These are phyloP conservation scores for Troides helena DNA, from an alignment of 2,888 invertebrate species.

Conservation along the genomic window DNA sequence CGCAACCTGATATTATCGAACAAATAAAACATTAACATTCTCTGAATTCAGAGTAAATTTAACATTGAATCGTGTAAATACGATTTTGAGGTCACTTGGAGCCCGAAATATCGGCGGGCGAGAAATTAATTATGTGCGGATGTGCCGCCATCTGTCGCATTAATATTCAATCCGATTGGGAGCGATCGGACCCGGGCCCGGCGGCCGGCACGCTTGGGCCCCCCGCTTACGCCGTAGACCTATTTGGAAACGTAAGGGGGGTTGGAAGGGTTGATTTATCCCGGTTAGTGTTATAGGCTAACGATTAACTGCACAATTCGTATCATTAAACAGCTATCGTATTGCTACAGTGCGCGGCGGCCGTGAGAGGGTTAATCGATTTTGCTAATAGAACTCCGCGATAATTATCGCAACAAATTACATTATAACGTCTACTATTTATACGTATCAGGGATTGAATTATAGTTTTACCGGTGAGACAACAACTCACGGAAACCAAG, in stretches of 20 bases:
- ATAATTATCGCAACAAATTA: too few species aligned
- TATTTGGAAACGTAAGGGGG: constrained; percentile 33
- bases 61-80: constrained; percentile 50
- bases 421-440: too few species aligned
- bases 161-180: constrained; percentile 75
- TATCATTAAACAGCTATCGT: constrained; percentile 45
- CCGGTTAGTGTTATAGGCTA: constrained; percentile 39
- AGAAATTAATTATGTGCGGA: constrained; percentile 75
- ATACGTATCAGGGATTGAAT: too few species aligned
- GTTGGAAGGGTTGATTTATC: constrained; percentile 34
- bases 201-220: constrained; percentile 23
- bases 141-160: constrained; percentile 71
- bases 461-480: too few species aligned
- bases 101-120: constrained; percentile 48
- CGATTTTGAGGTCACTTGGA: constrained; percentile 45
- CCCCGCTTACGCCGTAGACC: neutral
- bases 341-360: constrained; percentile 38
- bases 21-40: too few species aligned
- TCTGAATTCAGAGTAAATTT: neutral
- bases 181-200: constrained; percentile 42
- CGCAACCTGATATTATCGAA: too few species aligned
- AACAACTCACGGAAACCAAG: too few species aligned
- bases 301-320: constrained; percentile 45
- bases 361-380: constrained; percentile 18
- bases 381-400: constrained; percentile 12